Evolutionary conservation across 1,140 invertebrate species (phyloP).

Genomic region (Habropoda laboriosa): DNA sequence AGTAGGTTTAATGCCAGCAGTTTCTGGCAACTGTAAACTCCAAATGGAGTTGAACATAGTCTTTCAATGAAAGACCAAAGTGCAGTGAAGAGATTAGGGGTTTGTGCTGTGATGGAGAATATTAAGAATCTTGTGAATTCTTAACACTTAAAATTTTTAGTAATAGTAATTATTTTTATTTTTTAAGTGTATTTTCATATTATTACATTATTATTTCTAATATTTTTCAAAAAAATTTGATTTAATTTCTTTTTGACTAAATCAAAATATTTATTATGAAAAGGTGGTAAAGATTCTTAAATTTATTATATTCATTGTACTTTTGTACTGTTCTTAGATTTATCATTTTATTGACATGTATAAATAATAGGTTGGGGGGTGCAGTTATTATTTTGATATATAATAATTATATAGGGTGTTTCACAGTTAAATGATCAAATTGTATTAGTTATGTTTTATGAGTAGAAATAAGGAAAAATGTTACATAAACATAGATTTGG

Average conservation of each 20-base stretch:
- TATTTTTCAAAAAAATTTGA: no score
- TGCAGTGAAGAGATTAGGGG: constrained; percentile 24
- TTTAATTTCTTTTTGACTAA: no score
- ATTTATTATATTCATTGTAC: background rate
- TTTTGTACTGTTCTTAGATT: background rate
- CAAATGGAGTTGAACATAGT: constrained; percentile 24
- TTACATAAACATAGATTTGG: no score
- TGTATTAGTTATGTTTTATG: no score
- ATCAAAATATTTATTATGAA: background rate
- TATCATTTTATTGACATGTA: background rate
- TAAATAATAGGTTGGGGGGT: background rate
- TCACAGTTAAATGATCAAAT: no score
- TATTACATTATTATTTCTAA: background rate
- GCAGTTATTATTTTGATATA: no score
- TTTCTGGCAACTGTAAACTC: constrained; percentile 21
- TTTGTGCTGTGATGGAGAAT: constrained; percentile 12
- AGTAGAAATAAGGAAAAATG: no score
- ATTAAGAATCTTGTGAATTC: constrained; percentile 7
- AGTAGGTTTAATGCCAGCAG: constrained; percentile 61
- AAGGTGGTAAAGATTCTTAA: no score
- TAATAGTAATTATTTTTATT: background rate
- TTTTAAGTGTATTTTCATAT: background rate
- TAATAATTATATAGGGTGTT: no score
- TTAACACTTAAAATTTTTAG: background rate
- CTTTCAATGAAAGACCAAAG: constrained; percentile 33